Evolutionary conservation across 2,888 invertebrate genomes (phyloP).

Genomic region (Lottia gigantea): DNA sequence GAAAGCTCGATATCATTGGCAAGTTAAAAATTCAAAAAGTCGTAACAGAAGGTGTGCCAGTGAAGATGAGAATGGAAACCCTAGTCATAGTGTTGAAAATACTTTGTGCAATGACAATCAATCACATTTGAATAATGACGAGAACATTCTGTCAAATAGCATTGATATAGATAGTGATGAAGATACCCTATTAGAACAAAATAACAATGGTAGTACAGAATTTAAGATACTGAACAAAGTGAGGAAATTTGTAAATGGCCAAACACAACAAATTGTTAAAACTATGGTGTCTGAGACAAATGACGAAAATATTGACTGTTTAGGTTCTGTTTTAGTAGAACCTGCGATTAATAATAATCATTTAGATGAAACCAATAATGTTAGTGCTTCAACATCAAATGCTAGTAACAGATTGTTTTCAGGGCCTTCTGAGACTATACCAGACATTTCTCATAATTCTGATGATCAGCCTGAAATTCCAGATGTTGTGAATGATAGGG

Average conservation of each 20-base stretch:
- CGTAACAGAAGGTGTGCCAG: background rate
- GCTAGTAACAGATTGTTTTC: background rate
- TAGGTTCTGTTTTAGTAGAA: too few species aligned
- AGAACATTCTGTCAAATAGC: background rate
- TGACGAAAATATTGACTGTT: background rate
- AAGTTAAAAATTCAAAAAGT: slow-evolving; percentile 2
- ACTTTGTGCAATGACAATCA: background rate
- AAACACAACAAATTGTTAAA: slow-evolving; percentile 5
- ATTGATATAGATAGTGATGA: background rate
- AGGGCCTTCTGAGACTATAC: background rate
- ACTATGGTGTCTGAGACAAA: background rate
- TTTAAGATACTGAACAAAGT: background rate
- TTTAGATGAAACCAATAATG: background rate
- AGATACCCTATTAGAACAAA: background rate
- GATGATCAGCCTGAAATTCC: background rate
- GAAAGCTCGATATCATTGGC: slow-evolving; percentile 17
- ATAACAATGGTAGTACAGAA: background rate
- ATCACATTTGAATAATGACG: background rate
- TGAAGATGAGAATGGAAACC: background rate
- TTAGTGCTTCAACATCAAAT: background rate
- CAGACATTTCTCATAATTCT: background rate
- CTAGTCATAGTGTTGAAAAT: background rate
- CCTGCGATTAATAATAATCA: background rate
- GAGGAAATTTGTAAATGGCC: slow-evolving; percentile 4
- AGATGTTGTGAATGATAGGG: too few species aligned